Evolutionary conservation across 2,113 vertebrate species (phyloP), one percentile per base, ranked within the genome.

Genomic region (Orthonyx spaldingii): DNA sequence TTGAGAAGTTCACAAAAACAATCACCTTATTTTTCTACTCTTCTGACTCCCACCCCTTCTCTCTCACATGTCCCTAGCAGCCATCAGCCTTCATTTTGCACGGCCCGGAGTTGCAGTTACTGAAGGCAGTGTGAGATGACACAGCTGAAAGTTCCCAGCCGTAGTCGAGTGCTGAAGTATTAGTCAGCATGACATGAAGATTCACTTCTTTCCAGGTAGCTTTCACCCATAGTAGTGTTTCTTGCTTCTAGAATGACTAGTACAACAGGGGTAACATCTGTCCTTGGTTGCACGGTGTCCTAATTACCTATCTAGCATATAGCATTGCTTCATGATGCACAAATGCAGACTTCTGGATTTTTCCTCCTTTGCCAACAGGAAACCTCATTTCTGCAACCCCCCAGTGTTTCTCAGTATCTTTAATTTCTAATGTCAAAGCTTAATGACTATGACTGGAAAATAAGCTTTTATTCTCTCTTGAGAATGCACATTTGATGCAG

Each of bases 181-280:
- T 95, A 96, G 92, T 96, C 92, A 96, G 93, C 93, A 94, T 37
- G 14, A 57, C 84, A 57, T 7, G 80, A 96, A 93, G 90, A 97
- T 95, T 96, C 96, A 94, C 96, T 96, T 96, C 93, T 97, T 96
- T 94, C 94, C 96, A 96, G 86, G 96, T 96, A 96, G 96, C 96
- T 97, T 96, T 97, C 94, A 96, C 93, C 94, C 90, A 91, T 83
- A 92, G 94, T 96, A 94, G 71, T 95, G 93, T 95, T 97, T 97
- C 94, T 95, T 97, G 90, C 94, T 96, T 96, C 80, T 94, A 94
- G 88, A 96, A 96, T 96, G 96, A 97, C 83, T 97, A 46, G 83
- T 87, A 53, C 72, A 84, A 78, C 68, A 93, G 24, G 87, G 82
- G 53, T 66, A 41, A 63, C 93, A 96, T 90, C 92, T 95, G 89